Evolutionary conservation across 1,140 invertebrate species (phyloP), one percentile per base, ranked within the genome.

Genomic region (Melanaphis sacchari): DNA sequence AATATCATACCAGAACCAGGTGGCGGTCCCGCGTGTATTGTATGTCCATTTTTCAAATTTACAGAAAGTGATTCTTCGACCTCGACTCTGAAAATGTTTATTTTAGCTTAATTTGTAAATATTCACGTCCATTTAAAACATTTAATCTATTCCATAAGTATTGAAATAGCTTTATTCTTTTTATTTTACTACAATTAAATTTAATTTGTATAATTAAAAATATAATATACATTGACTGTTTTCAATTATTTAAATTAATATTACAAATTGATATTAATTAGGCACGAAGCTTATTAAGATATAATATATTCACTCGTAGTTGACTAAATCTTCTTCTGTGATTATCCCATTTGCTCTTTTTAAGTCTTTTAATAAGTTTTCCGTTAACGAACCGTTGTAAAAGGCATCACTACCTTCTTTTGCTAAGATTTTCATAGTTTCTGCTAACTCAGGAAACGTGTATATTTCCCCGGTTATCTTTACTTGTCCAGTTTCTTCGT

Each of bases 1-100:
- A 99, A 95, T 22, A 97, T 96, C n/a, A n/a, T 6, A 96, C 96
- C 99, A 40, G 98, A 97, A 52, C n/a, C 97, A 2, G 99, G 98
- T 46, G n/a, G 96, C 1, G 98, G 97, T 1, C n/a, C n/a, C 97
- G 96, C 0, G 97, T 96, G 94, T 97, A 97, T 94, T 0, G 96
- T 97, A 84, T 97, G 94, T 9, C 96, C 96, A 31, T n/a, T 95
- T 95, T 1, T 95, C 95, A 93, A 24, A 95, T n/a, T 95, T 0
- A 96, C 94, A 46, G 94, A 94, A 11, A 97, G 95, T 2, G 97
- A 96, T 38, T 96, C 94, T 94, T 95, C 95, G 97, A 97, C 97
- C 94, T 95, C 94, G 5, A 95, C 96, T 94, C 97, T 97, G 46
- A 31, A 81, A 66, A 43, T 38, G 2, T 59, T 59, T 59, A 31